Conservation (phyloP, 2,113 vertebrate genomes). For the Dendropsophus ebraccatus region DNA sequence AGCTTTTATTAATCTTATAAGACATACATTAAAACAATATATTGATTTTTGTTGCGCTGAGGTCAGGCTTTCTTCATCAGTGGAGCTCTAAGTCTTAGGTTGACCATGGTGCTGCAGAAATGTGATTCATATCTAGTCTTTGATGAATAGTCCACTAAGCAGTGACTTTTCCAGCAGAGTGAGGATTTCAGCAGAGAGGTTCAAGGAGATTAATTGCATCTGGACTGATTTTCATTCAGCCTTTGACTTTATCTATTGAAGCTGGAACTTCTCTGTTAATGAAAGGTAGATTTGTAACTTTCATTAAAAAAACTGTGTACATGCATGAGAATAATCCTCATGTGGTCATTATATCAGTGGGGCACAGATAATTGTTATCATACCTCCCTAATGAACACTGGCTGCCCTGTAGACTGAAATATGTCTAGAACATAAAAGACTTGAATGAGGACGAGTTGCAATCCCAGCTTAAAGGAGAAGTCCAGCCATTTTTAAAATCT, state of each 20-base stretch:
- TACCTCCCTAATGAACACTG: too few species aligned
- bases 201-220: slow-evolving; percentile 49
- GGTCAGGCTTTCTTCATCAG: slow-evolving; percentile 7
- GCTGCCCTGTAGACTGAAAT: too few species aligned
- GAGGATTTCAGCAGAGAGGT: slow-evolving; percentile 42
- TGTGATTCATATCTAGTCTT: slow-evolving; percentile 40
- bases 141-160: slow-evolving; percentile 39
- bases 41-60: neutral
- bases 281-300: slow-evolving; percentile 36
- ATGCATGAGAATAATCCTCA: neutral
- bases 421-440: too few species aligned
- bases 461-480: too few species aligned
- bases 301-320: slow-evolving; percentile 9
- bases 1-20: neutral
- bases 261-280: slow-evolving; percentile 18
- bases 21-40: neutral
- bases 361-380: neutral
- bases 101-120: slow-evolving; percentile 5
- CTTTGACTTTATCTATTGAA: slow-evolving; percentile 8
- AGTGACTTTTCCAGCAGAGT: slow-evolving; percentile 47
- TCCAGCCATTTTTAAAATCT: too few species aligned
- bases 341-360: neutral
- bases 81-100: slow-evolving; percentile 16
- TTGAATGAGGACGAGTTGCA: too few species aligned
- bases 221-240: slow-evolving; percentile 37